phyloP scores from a whole-genome alignment of 1,140 invertebrate genomes.

The Bradysia coprophila region DNA sequence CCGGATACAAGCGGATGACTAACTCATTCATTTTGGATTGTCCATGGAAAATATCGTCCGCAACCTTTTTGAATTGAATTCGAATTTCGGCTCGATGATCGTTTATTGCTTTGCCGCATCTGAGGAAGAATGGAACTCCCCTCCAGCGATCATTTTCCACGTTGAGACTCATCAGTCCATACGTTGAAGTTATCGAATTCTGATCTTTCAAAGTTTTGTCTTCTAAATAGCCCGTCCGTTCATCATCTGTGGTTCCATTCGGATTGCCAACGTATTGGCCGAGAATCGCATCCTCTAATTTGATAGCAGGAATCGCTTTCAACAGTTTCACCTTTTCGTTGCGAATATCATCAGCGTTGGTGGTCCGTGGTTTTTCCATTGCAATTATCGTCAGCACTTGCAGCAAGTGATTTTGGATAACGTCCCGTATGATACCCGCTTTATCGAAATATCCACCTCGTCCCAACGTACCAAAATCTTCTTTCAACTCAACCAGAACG shows the following conservation, averaged over 20 bases:
- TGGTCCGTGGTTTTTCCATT: constrained; percentile 94
- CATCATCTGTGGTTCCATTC: constrained; percentile 56
- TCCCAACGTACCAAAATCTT: constrained; percentile 96
- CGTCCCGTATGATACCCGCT: constrained; percentile 95
- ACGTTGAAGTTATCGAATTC: constrained; percentile 86
- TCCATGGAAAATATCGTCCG: constrained; percentile 90
- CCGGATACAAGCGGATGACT: constrained; percentile 94
- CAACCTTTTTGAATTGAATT: constrained; percentile 90
- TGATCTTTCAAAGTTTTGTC: constrained; percentile 76
- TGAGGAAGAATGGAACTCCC: constrained; percentile 93
- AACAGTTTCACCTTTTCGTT: constrained; percentile 96
- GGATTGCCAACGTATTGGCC: constrained; percentile 93
- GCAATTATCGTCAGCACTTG: constrained; percentile 94
- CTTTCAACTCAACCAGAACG: constrained; percentile 94
- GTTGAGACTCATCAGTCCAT: constrained; percentile 66
- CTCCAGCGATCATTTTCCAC: constrained; percentile 99
- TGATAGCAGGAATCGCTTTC: constrained; percentile 60
- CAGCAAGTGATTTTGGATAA: constrained; percentile 98
- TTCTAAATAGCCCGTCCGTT: constrained; percentile 77
- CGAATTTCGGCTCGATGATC: constrained; percentile 97
- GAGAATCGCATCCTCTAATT: constrained; percentile 70
- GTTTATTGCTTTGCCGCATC: constrained; percentile 96
- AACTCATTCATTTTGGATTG: constrained; percentile 89
- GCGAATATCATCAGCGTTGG: constrained; percentile 91
- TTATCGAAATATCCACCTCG: constrained; percentile 97